phyloP scores from a whole-genome alignment of 2,113 vertebrate genomes.

The Chunga burmeisteri region DNA sequence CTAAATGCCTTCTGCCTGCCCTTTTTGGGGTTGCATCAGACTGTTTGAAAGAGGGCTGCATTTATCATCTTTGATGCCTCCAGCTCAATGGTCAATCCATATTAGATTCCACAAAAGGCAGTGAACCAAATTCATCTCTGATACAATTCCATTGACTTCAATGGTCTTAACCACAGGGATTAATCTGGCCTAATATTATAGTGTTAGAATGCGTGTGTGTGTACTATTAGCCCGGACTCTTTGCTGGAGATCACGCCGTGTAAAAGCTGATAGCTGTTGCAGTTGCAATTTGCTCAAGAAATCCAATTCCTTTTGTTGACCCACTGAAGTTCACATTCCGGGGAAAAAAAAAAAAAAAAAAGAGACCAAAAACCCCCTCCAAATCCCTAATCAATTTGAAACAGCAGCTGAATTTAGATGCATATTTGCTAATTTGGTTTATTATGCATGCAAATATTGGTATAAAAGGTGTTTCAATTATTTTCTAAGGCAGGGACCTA shows the following conservation, averaged over 20 bases:
- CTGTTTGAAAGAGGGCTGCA: constrained; percentile 51
- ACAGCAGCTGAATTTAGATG: constrained; percentile 75
- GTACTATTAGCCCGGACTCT: constrained; percentile 16
- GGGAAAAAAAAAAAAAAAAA: background rate
- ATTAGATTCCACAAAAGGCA: constrained; percentile 45
- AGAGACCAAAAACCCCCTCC: background rate
- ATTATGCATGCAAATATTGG: constrained; percentile 83
- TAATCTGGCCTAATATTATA: constrained; percentile 55
- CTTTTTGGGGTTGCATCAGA: constrained; percentile 60
- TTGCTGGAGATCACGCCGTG: constrained; percentile 26
- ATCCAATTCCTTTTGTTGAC: constrained; percentile 68
- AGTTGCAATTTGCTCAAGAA: constrained; percentile 68
- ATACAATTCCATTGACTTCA: constrained; percentile 62
- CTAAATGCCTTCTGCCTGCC: constrained; percentile 65
- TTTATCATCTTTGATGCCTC: constrained; percentile 56
- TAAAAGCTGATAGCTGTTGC: constrained; percentile 61
- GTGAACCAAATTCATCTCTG: constrained; percentile 61
- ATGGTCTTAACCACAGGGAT: constrained; percentile 50
- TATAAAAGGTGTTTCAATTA: constrained; percentile 85
- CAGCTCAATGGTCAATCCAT: constrained; percentile 24
- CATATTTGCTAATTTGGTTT: constrained; percentile 80
- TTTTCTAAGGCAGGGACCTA: constrained; percentile 89
- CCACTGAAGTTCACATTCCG: constrained; percentile 61
- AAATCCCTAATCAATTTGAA: constrained; percentile 56
- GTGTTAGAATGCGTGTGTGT: constrained; percentile 6